Evolutionary conservation across 1,140 invertebrate genomes (phyloP).

Genomic region (Penaeus chinensis): DNA sequence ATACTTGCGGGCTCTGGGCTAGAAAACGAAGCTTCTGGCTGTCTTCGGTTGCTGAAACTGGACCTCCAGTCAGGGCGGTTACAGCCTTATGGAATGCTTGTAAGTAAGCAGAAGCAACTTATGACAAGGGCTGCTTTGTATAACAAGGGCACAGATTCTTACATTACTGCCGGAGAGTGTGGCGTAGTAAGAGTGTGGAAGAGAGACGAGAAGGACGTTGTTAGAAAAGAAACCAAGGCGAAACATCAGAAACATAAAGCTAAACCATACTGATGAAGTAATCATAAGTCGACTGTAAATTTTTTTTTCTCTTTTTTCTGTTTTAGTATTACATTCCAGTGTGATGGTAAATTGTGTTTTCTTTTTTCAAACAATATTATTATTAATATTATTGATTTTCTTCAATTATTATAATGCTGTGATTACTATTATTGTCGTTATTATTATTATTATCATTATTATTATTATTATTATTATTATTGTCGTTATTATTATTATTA

Average conservation of each 20-base stretch:
- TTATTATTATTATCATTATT: too few species aligned
- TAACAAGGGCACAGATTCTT: constrained; percentile 31
- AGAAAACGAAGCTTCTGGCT: constrained; percentile 21
- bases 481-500: too few species aligned
- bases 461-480: too few species aligned
- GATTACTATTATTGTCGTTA: too few species aligned
- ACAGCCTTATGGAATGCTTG: constrained; percentile 31
- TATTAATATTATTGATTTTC: too few species aligned
- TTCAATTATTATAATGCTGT: too few species aligned
- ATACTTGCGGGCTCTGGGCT: constrained; percentile 36
- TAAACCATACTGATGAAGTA: constrained; percentile 36
- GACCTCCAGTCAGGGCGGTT: constrained; percentile 25
- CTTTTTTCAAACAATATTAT: too few species aligned
- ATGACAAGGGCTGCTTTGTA: constrained; percentile 35
- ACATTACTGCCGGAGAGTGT: constrained; percentile 48
- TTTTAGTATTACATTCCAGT: too few species aligned
- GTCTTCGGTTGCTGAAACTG: constrained; percentile 38
- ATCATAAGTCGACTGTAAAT: too few species aligned
- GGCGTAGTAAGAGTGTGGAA: constrained; percentile 40
- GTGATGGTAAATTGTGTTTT: too few species aligned
- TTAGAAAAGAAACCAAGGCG: constrained; percentile 2
- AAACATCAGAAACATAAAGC: constrained; percentile 27
- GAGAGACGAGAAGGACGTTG: not conserved
- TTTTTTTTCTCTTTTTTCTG: too few species aligned
- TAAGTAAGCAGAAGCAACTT: constrained; percentile 7